These are phyloP conservation scores for Spodoptera picta DNA, from an alignment of 2,888 invertebrate species.

Conservation along the genomic window DNA sequence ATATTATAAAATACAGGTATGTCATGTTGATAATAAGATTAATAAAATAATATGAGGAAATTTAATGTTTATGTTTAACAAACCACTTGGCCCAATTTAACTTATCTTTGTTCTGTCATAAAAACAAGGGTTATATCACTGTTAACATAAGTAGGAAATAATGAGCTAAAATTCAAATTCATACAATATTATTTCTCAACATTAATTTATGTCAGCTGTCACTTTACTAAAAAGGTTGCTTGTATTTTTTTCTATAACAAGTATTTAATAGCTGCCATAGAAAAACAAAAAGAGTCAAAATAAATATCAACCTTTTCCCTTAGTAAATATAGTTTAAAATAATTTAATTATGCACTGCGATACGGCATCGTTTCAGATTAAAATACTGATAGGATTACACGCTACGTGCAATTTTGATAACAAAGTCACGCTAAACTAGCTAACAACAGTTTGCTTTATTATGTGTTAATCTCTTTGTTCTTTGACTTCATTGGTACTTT, in stretches of 20 bases:
- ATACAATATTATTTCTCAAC: too few relatives aligned
- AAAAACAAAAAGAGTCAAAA: not conserved
- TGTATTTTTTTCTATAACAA: not conserved
- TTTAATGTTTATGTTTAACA: too few relatives aligned
- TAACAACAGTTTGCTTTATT: constrained; percentile 4
- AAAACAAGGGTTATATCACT: not conserved
- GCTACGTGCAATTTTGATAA: constrained; percentile 43
- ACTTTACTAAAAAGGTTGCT: too few relatives aligned
- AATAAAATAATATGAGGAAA: too few relatives aligned
- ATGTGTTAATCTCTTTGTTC: not conserved
- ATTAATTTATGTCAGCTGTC: not conserved
- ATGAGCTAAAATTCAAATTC: too few relatives aligned
- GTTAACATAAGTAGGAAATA: not conserved
- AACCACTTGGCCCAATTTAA: too few relatives aligned
- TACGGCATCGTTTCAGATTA: constrained; percentile 33
- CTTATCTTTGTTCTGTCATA: too few relatives aligned
- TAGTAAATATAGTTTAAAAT: constrained; percentile 23
- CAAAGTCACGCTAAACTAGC: constrained; percentile 41
- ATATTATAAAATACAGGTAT: too few relatives aligned
- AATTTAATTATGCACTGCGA: constrained; percentile 18
- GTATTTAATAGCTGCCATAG: not conserved
- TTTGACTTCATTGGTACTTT: not conserved
- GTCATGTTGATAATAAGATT: too few relatives aligned
- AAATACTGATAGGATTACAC: constrained; percentile 42
- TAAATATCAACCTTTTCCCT: constrained; percentile 8